phyloP scores from a whole-genome alignment of 2,113 vertebrate species.

The Mesembrinibis cayennensis region DNA sequence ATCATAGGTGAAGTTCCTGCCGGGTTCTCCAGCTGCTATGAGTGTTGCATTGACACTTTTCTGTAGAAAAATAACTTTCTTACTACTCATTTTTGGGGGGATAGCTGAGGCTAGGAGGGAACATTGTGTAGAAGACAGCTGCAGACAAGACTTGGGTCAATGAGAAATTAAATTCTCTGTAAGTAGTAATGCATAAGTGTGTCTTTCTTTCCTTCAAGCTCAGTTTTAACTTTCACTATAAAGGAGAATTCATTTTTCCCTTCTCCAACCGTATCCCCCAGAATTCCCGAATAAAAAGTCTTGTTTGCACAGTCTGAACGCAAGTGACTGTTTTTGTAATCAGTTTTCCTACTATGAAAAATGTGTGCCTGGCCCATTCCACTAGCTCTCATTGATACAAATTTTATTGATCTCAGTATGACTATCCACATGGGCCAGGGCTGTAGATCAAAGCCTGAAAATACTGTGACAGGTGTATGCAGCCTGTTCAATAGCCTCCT shows the following conservation, averaged over 20 bases:
- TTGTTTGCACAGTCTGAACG: neutral
- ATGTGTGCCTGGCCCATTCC: neutral
- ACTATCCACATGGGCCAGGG: neutral
- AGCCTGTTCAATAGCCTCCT: neutral
- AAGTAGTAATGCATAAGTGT: neutral
- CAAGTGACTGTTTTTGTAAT: neutral
- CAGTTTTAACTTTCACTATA: neutral
- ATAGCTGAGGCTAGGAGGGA: neutral
- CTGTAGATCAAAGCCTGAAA: neutral
- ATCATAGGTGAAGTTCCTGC: neutral
- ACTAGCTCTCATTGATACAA: neutral
- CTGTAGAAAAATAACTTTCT: neutral
- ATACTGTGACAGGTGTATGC: neutral
- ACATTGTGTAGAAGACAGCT: neutral
- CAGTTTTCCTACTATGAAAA: neutral
- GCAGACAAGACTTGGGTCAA: neutral
- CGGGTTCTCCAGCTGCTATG: neutral
- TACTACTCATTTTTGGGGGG: neutral
- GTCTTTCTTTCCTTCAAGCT: neutral
- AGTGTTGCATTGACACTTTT: neutral
- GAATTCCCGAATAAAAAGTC: neutral
- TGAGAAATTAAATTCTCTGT: neutral
- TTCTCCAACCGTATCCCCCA: neutral
- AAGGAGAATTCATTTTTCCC: neutral
- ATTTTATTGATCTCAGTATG: neutral